Base-by-base conservation (phyloP, 2,113 vertebrate genomes). In the Phrynosoma blainvillii region DNA sequence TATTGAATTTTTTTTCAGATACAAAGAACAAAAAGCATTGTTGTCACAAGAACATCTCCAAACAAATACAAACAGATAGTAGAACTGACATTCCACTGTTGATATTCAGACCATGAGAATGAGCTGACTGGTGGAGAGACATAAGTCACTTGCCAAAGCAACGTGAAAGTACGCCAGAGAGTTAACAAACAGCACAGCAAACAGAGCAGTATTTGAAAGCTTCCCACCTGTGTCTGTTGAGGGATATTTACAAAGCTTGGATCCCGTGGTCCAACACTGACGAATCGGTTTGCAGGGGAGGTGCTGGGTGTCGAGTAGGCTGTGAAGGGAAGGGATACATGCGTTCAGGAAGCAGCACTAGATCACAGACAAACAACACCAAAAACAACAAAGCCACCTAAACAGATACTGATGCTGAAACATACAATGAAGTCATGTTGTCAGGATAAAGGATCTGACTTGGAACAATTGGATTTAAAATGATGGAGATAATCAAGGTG, bases 191-290 rank as follows among this genome's bases (percentile, higher is more conserved):
- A 91, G 96, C 96, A 96, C 92, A 83, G 95, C 94, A 97, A 95
- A 97, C 96, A 95, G 96, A 87, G 73, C 79, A 96, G 96, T 96
- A 96, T 96, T 96, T 65, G 95, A 97, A 96, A 96, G 95, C 94
- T 94, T 95, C 98, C 96, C 97, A 99, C 99, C 99, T 99, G 99
- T 97, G 98, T 99, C 97, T 99, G 99, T 97, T 99, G 99, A 97
- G 98, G 99, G 97, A 99, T 99, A 98, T 99, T 99, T 98, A 98
- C 98, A 98, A 99, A 99, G 98, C 98, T 97, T 95, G 98, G 98
- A 97, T 99, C 98, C 98, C 98, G 97, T 96, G 99, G 98, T 97
- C 98, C 99, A 95, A 99, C 99, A 96, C 98, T 99, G 98, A 99
- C 98, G 96, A 99, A 99, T 97, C 98, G 97, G 97, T 99, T 99